Evolutionary conservation across 2,888 invertebrate species (phyloP), one percentile per base, ranked within the genome.

Genomic region (Lissocephala sabroskyi): DNA sequence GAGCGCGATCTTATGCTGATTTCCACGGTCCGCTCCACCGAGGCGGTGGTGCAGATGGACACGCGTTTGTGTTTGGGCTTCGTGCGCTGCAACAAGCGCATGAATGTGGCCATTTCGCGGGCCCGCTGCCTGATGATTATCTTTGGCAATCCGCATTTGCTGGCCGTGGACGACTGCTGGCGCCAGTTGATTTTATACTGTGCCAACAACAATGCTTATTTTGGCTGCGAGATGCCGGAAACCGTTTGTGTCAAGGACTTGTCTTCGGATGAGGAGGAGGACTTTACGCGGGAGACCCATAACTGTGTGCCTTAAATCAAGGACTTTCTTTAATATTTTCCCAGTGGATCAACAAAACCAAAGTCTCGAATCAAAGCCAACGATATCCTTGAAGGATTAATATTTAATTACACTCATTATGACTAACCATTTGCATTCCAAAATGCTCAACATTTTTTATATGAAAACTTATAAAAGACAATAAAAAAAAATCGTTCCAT

Each of bases 91-190:
- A 90, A 92, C 0, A 92, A 92, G 79, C 87, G 97, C 51, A 87
- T 97, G 66, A 98, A 97, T 85, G 97, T 97, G 0, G 92, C 95
- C 1, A 87, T 97, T 41, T 96, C 95, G 0, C 88, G 97, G 60
- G 93, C 95, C 1, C 80, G 83, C 6, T 88, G 91, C 5, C 86
- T 96, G 18, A 87, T 93, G 3, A 87, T 97, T 30, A 86, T 97
- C 42, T 87, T 96, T 62, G 97, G 97, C 36, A 93, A 96, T 85
- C 95, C 96, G 0, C 87, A 89, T 67, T 83, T 94, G 18, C 82
- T 95, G 16, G 80, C 84, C 2, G 80, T 84, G 19, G 94, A 95
- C 80, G 84, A 86, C 0, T 86, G 88, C 61, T 95, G 95, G 95
- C 85, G 87, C 11, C 85, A 85, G 56, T 86, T 92, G 5, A 85